A percentile compares a stretch with the other conserved stretches of the same genome.
phyloP scores from a whole-genome alignment of 2,888 invertebrate species.

The Axea sp. region DNA sequence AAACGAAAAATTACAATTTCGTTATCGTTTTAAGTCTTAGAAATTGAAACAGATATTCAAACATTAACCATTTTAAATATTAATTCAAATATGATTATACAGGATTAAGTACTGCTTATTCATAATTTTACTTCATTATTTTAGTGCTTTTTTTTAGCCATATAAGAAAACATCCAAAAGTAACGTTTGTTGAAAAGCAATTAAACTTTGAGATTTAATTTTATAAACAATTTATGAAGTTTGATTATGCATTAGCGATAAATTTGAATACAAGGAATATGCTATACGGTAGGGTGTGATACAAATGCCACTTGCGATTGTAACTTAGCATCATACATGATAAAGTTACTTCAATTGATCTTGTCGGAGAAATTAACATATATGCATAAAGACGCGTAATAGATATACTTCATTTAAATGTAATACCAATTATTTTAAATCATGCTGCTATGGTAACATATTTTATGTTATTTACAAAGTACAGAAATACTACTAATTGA shows the following conservation, averaged over 20 bases:
- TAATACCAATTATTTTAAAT: conserved; percentile 31
- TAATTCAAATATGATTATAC: too few species aligned
- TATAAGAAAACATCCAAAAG: too few species aligned
- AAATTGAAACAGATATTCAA: too few species aligned
- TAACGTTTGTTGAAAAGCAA: too few species aligned
- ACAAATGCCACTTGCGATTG: conserved; percentile 40
- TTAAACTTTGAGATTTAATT: too few species aligned
- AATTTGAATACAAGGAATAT: conserved; percentile 30
- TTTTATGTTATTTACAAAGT: conserved; percentile 16
- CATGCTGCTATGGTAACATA: neutral
- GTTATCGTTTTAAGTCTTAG: too few species aligned
- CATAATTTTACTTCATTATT: too few species aligned
- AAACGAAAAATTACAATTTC: too few species aligned
- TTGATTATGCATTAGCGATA: conserved; percentile 16
- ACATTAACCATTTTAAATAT: too few species aligned
- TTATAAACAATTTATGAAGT: too few species aligned
- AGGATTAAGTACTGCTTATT: too few species aligned
- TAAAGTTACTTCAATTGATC: conserved; percentile 35
- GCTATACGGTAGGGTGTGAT: conserved; percentile 11
- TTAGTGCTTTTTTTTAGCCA: too few species aligned
- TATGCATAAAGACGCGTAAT: conserved; percentile 32
- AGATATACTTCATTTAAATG: conserved; percentile 31
- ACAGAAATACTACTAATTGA: conserved; percentile 16
- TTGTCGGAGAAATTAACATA: conserved; percentile 26
- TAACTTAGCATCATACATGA: conserved; percentile 23